Base-by-base conservation (phyloP, 2,888 invertebrate genomes). In the Hypomecis punctinalis region DNA sequence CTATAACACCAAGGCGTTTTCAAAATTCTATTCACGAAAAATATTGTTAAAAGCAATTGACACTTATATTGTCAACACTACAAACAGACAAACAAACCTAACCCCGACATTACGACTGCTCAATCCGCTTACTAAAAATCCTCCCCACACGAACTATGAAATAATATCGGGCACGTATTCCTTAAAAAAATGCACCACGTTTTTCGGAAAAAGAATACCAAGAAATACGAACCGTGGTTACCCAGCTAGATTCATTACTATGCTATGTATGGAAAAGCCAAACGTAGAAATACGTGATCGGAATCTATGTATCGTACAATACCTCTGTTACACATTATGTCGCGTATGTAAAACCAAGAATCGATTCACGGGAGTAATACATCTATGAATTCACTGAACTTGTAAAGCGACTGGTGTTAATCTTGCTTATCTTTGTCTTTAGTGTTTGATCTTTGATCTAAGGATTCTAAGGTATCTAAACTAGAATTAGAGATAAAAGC, bases 211-310 rank as follows among this genome's bases (percentile, higher is more conserved):
- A 63, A 67, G 66, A 63, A 67, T 53, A 56, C 55, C 40, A 49
- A 61, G 61, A 63, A 56, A 61, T 33, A 36, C 63, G 57, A 61
- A 58, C 51, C 66, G 66, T 70, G 69, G 73, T 74, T 75, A 69
- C 67, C 58, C 68, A 69, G 69, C 69, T 72, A 74, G 73, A 75
- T 76, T 76, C 78, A 75, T 76, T 77, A 70, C 73, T 64, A 75
- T 72, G 71, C 69, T 66, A 72, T 77, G 70, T 76, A 77, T 77
- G 74, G 74, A 60, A 73, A 74, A 76, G 69, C 70, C 74, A 71
- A 73, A 76, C 71, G 70, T 70, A 63, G 56, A 73, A 69, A 69
- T 72, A 78, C 76, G 78, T 77, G 77, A 74, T 64, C 67, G 57
- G 77, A 69, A 68, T 72, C 42, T 64, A 70, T 67, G 58, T 64